Conservation (phyloP, 2,888 invertebrate genomes). For the Protophormia terraenovae region DNA sequence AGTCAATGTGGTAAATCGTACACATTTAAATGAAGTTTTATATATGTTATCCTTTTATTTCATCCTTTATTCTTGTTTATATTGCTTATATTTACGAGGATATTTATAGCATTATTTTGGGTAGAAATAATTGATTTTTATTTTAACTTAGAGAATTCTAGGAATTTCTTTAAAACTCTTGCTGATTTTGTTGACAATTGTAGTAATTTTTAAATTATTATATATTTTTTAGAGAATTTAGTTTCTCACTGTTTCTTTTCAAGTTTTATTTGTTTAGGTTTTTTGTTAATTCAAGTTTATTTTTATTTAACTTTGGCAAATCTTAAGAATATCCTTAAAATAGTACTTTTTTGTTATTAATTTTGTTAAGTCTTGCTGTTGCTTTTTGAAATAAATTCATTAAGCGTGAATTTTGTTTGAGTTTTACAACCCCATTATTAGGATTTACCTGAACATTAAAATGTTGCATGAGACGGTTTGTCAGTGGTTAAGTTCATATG, state of each 20-base stretch:
- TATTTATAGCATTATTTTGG: constrained; percentile 16
- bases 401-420: constrained; percentile 30
- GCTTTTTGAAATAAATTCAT: constrained; percentile 56
- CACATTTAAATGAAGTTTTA: constrained; percentile 43
- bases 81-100: not conserved
- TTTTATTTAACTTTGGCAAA: not conserved
- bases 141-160: not conserved
- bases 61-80: not conserved
- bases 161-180: not conserved
- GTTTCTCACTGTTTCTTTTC: not conserved
- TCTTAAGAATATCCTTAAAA: constrained; percentile 38
- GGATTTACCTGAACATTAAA: constrained; percentile 62
- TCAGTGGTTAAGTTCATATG: not conserved
- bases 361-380: constrained; percentile 22
- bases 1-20: constrained; percentile 61
- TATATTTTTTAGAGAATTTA: not conserved
- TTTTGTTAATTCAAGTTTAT: constrained; percentile 29
- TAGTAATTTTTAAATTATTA: constrained; percentile 12
- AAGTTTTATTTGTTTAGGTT: not conserved
- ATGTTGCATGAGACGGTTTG: not conserved
- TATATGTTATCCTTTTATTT: constrained; percentile 17
- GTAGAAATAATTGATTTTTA: constrained; percentile 38
- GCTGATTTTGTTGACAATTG: constrained; percentile 39
- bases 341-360: not conserved
- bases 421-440: constrained; percentile 65